A percentile compares a stretch with the other conserved stretches of the same genome.
Evolutionary conservation across 2,797 vertebrate species (phyloP).

Genomic region (Sebastes iracundus): DNA sequence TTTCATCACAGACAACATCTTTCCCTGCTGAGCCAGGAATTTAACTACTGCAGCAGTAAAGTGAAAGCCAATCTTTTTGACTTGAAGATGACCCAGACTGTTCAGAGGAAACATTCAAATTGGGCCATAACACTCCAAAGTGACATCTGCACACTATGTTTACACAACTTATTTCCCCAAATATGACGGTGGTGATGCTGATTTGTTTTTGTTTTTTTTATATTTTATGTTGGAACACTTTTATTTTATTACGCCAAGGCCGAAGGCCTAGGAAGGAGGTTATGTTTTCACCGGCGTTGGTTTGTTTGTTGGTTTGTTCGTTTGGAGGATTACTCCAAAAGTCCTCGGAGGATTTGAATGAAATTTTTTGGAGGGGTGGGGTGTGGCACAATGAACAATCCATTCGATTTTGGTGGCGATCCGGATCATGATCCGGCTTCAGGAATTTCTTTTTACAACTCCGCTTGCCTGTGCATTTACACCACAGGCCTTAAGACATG

Average conservation of each 20-base stretch:
- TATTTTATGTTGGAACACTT: not conserved
- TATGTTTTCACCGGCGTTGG: too few species aligned
- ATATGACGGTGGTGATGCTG: not conserved
- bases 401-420: too few species aligned
- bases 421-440: too few species aligned
- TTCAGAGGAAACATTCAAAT: not conserved
- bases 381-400: too few species aligned
- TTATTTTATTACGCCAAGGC: not conserved
- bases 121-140: not conserved
- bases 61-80: not conserved
- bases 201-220: not conserved
- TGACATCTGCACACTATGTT: not conserved
- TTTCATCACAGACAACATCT: not conserved
- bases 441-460: too few species aligned
- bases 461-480: too few species aligned
- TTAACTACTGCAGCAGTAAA: not conserved
- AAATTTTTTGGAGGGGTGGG: rapidly evolving
- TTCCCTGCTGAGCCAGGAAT: not conserved
- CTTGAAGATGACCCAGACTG: not conserved
- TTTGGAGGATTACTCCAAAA: too few species aligned
- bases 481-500: too few species aligned
- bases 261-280: too few species aligned
- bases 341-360: rapidly evolving
- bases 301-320: too few species aligned
- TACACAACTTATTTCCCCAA: not conserved